Evolutionary conservation across 2,888 invertebrate species (phyloP).

Genomic region (Gonocerus acuteangulatus): DNA sequence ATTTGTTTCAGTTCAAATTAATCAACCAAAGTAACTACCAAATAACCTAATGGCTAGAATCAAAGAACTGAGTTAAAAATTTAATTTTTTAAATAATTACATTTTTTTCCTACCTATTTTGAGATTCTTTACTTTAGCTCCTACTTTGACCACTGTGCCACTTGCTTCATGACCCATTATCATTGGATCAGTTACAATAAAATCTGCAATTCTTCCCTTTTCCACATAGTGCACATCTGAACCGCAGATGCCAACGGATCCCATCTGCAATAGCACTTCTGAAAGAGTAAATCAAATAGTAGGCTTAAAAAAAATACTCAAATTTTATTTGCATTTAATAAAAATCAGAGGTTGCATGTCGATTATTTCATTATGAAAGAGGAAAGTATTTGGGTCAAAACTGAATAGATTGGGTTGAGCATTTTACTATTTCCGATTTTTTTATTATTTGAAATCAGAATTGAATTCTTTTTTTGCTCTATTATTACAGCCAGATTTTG

Average conservation of each 20-base stretch:
- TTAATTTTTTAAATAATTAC: background rate
- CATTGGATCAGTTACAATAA: conserved; percentile 81
- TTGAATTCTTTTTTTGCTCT: too few species aligned
- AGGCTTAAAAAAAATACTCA: too few species aligned
- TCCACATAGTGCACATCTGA: conserved; percentile 90
- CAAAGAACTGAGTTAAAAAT: background rate
- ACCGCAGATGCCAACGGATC: conserved; percentile 93
- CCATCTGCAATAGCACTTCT: conserved; percentile 85
- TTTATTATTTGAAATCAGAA: too few species aligned
- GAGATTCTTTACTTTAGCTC: conserved; percentile 59
- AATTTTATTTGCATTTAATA: too few species aligned
- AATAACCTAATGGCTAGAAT: background rate
- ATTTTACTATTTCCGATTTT: too few species aligned
- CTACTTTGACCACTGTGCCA: conserved; percentile 68
- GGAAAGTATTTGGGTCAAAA: too few species aligned
- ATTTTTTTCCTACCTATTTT: conserved; percentile 53
- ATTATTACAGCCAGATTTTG: too few species aligned
- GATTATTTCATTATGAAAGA: too few species aligned
- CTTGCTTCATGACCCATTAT: conserved; percentile 91
- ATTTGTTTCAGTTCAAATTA: too few species aligned
- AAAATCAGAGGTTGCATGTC: too few species aligned
- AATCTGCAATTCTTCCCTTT: conserved; percentile 76
- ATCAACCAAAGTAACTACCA: too few species aligned
- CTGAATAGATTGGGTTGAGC: too few species aligned
- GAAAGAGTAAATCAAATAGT: conserved; percentile 40